Evolutionary conservation across 2,113 vertebrate genomes (phyloP), one percentile per base, ranked within the genome.

Genomic region (Rafetus swinhoei): DNA sequence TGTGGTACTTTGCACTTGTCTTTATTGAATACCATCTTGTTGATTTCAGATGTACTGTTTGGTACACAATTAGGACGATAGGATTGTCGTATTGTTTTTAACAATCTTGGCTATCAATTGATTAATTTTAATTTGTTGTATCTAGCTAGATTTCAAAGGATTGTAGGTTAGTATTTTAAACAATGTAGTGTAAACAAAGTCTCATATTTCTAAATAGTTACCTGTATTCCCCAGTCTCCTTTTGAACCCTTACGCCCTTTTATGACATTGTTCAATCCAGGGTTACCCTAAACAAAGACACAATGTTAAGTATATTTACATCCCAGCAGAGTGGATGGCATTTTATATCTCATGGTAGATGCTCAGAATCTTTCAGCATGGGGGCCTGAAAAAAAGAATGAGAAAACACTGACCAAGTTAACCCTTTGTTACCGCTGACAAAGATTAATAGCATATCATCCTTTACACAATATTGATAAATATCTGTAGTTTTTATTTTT

Each of bases 211-310:
- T 86, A 65, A 60, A 54, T 56, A 83, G 55, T 96, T 96, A 97
- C 97, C 57, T 93, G 85, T 81, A 65, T 84, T 85, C 97, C 97
- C 12, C 1, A 57, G 35, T 93, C 93, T 89, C 96, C 97, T 92
- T 93, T 91, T 81, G 86, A 85, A 62, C 97, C 97, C 74, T 53
- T 92, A 69, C 81, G 53, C 95, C 97, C 97, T 89, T 56, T 29
- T 79, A 84, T 29, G 54, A 4, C 65, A 81, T 22, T 96, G 59
- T 95, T 94, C 74, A 88, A 18, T 87, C 97, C 97, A 95, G 90
- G 85, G 82, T 84, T 27, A 80, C 97, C 97, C 97, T 98, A 81
- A 89, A 92, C 81, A 86, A 85, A 92, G 79, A 95, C 32, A 72
- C n/a, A 72, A 69, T 19, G 8, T 69, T n/a, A 69, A 72, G 32